A percentile compares a stretch with the other conserved stretches of the same genome.
phyloP scores from a whole-genome alignment of 92 coral and sea anemone genomes.

The Palythoa grandis region DNA sequence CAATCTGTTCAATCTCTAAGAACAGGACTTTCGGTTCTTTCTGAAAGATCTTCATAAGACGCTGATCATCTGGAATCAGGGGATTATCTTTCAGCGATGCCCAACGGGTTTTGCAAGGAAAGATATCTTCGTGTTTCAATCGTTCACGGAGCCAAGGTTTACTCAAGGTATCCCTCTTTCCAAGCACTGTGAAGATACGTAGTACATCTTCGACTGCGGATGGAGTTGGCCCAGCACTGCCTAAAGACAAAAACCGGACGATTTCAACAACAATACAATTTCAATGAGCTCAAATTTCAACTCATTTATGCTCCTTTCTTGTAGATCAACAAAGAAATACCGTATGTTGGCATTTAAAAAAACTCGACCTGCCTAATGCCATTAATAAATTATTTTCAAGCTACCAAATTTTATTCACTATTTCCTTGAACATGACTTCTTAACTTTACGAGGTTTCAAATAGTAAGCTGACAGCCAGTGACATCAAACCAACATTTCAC shows the following conservation, averaged over 20 bases:
- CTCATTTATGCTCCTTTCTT: neutral
- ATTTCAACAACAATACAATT: neutral
- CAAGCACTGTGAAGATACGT: conserved; percentile 78
- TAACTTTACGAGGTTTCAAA: no score
- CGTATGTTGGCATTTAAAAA: no score
- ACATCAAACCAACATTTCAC: no score
- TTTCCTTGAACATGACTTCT: no score
- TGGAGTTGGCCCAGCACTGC: conserved; percentile 71
- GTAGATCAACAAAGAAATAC: neutral
- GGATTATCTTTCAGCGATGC: conserved; percentile 81
- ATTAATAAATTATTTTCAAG: no score
- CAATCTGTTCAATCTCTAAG: conserved; percentile 59
- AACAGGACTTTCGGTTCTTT: conserved; percentile 70
- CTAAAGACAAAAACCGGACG: neutral
- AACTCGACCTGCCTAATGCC: no score
- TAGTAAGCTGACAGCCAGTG: no score
- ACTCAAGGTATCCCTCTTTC: conserved; percentile 44
- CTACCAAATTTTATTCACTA: no score
- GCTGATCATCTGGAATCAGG: conserved; percentile 71
- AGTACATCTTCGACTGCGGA: conserved; percentile 62
- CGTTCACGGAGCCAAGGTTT: conserved; percentile 53
- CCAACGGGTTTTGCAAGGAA: conserved; percentile 78
- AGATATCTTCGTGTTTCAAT: conserved; percentile 61
- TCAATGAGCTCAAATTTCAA: neutral
- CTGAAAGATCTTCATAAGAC: conserved; percentile 72